Base-by-base conservation (phyloP, 1,140 invertebrate species). In the Orussus abietinus region DNA sequence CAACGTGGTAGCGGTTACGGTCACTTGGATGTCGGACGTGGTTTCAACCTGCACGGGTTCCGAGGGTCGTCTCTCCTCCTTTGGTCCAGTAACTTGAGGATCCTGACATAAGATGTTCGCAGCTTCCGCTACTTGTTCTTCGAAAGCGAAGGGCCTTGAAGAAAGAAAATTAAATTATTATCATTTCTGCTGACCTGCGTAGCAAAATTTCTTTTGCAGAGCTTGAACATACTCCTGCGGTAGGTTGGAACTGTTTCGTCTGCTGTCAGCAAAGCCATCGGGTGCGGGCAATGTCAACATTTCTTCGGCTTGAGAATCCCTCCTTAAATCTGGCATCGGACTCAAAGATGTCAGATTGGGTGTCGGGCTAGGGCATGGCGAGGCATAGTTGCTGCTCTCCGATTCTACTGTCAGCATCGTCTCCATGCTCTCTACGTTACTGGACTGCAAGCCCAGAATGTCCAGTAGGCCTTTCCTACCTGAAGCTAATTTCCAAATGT, bases 261-360 rank as follows among this genome's bases (percentile, higher is more conserved):
- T 77, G 45, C 77, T 78, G 46, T 87, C 85, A 4, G 85, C 85
- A 62, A 88, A 88, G 54, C 84, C 84, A 25, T 80, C 79, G 9
- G 86, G 86, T 17, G 83, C 85, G 1, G 85, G 85, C 30, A 85
- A 64, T 34, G 77, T 77, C 10, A 77, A 62, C 43, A 78, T 68
- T 40, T 73, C 74, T 15, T 82, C 80, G 25, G 76, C 70, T 31
- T 77, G 75, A 6, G 83, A 85, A 51, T 84, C 82, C 39, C 82
- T 72, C 19, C 83, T 72, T 4, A 80, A 63, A 66, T 83, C 80
- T 3, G 83, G 82, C 55, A 85, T 71, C 6, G 83, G 83, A 30
- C 83, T 85, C 15, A 85, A 74, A 38, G 77, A 80, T 3, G 74
- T 77, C 6, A 83, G 54, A 51, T 78, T 79, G 12, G 78, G 77